Evolutionary conservation across 2,113 vertebrate species (phyloP).

Genomic region (Prietella phreatophila): DNA sequence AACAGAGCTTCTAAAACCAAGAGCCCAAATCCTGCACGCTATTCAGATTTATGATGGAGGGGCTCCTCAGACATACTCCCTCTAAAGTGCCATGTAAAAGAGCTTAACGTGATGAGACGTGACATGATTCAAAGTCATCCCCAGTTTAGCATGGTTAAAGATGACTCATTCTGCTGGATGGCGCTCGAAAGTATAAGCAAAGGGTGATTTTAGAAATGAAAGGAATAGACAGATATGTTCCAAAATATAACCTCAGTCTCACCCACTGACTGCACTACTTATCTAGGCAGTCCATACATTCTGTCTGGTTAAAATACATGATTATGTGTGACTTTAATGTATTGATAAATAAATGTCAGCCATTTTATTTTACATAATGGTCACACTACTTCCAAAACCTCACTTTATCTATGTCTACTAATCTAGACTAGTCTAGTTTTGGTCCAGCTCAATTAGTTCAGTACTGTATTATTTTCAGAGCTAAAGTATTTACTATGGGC

Average conservation of each 20-base stretch:
- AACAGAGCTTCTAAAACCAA: not conserved
- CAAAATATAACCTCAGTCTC: constrained; percentile 1
- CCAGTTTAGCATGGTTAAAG: not conserved
- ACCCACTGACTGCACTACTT: not conserved
- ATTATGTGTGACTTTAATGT: not conserved
- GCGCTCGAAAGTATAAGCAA: not conserved
- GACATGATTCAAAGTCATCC: constrained; percentile 41
- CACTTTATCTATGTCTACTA: not conserved
- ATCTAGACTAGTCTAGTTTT: not conserved
- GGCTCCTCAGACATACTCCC: not conserved
- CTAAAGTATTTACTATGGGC: not conserved
- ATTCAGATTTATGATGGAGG: constrained; percentile 6
- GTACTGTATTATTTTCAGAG: not conserved
- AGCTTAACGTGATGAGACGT: constrained; percentile 28
- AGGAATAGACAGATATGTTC: not conserved
- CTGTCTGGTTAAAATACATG: not conserved
- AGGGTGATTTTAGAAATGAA: not conserved
- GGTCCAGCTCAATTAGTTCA: not conserved
- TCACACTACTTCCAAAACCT: not conserved
- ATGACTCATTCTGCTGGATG: constrained; percentile 13
- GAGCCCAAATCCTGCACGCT: not conserved
- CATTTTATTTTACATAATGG: not conserved
- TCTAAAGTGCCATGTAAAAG: constrained; percentile 20
- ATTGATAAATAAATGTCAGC: not conserved
- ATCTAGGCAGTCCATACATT: not conserved